These are phyloP conservation scores for Zosterops japonicus DNA, from an alignment of 2,113 vertebrate genomes.

Conservation along the genomic window DNA sequence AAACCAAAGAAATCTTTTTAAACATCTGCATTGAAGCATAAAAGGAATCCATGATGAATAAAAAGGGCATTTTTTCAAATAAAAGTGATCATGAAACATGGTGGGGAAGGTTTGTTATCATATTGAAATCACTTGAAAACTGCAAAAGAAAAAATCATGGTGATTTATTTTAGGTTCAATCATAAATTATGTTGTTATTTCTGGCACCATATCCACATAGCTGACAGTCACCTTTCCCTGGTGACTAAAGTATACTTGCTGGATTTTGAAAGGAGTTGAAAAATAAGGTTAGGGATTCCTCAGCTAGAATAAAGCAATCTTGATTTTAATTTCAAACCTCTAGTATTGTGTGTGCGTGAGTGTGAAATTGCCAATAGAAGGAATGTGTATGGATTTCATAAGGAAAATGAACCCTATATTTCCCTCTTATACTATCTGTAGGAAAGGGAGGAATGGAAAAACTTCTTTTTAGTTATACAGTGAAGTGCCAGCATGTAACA, in stretches of 20 bases:
- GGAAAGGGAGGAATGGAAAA: not conserved
- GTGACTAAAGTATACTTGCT: not conserved
- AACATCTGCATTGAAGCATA: not conserved
- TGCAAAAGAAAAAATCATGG: not conserved
- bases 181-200: not conserved
- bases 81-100: not conserved
- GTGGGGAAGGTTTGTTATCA: not conserved
- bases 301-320: not conserved
- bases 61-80: not conserved
- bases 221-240: not conserved
- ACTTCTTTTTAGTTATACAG: not conserved
- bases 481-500: not conserved
- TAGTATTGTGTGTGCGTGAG: not conserved
- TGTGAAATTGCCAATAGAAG: not conserved
- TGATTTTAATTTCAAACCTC: not conserved
- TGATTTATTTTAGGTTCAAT: not conserved
- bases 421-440: not conserved
- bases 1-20: not conserved
- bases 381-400: not conserved
- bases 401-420: fast-evolving
- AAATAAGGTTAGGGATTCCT: not conserved
- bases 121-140: not conserved
- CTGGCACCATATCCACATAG: not conserved
- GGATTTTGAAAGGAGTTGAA: not conserved
- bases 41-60: not conserved